These are phyloP conservation scores for Gouania willdenowi DNA, from an alignment of 2,797 vertebrate species.

Conservation along the genomic window DNA sequence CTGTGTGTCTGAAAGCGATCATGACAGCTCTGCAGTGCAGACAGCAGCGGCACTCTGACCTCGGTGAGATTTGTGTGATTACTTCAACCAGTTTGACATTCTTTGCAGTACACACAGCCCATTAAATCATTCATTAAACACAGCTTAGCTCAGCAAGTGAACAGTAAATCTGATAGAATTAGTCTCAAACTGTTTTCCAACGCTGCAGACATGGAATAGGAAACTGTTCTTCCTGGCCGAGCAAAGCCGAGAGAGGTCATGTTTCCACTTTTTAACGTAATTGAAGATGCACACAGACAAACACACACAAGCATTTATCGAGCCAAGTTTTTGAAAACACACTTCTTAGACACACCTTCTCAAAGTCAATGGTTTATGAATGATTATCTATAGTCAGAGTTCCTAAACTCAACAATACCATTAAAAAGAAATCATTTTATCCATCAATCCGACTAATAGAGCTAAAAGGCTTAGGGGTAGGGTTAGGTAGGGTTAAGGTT, in stretches of 20 bases:
- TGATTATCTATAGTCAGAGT: too few relatives aligned
- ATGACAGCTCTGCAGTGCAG: slow-evolving; percentile 10
- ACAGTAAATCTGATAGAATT: slow-evolving; percentile 75
- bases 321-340: too few relatives aligned
- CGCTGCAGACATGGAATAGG: slow-evolving; percentile 37
- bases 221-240: slow-evolving; percentile 35
- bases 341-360: too few relatives aligned
- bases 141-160: slow-evolving; percentile 75
- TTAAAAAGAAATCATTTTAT: too few relatives aligned
- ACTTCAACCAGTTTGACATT: slow-evolving; percentile 70
- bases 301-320: too few relatives aligned
- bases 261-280: slow-evolving; percentile 20
- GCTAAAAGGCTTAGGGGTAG: too few relatives aligned
- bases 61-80: slow-evolving; percentile 66
- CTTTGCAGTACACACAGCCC: slow-evolving; percentile 65
- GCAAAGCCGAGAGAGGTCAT: slow-evolving; percentile 8
- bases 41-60: slow-evolving; percentile 36
- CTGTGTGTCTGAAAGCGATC: slow-evolving; percentile 14
- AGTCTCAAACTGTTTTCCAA: slow-evolving; percentile 71
- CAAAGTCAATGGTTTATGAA: too few relatives aligned
- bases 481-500: too few relatives aligned
- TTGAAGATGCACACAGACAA: too few relatives aligned
- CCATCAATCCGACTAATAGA: too few relatives aligned
- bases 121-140: slow-evolving; percentile 79
- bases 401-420: too few relatives aligned